Base-by-base conservation (phyloP, 2,888 invertebrate genomes). In the Epinotia bilunana region DNA sequence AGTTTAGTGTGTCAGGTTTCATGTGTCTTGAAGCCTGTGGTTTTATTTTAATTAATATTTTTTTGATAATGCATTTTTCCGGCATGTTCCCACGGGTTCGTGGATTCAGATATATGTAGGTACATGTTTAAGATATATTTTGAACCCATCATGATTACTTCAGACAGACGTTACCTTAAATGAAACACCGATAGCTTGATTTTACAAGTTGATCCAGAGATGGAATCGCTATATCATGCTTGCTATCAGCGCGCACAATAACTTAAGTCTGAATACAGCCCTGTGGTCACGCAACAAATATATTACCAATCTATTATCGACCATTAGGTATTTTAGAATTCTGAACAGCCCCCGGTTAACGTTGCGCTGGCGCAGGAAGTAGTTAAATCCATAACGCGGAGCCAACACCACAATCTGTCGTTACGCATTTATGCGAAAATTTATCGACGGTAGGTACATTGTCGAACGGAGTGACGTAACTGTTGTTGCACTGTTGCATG, bases 371-470 rank as follows among this genome's bases (percentile, higher is more conserved):
- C 64, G 64, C 65, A 65, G 72, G 75, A 75, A 75, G 71, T 72
- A 67, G 65, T 72, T 65, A 75, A 75, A 65, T 75, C 65, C 67
- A 72, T 72, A 67, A 57, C 74, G 64, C 60, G 43, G 60, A 70
- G 61, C 68, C 68, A 63, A 65, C 72, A 53, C 67, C 75, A 75
- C 75, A 72, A 75, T 72, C 67, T 75, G 75, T 75, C 75, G 75
- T 67, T 75, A 67, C 61, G 65, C 61, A 43, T 67, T 72, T 67
- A 72, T 67, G 75, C 71, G 71, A 72, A 73, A 55, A 75, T 72
- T 75, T 72, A 72, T 67, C 67, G 71, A 9, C 62, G 33, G 9
- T 46, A 72, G 33, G 9, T 46, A 72, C 62, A 55, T 65, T 71
- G 74, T 74, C 46, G 23, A 69, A 58, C 46, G 28, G 49, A 64